Percentiles rank a stretch among this genome's conserved stretches.
These are phyloP conservation scores for Zoanthus sociatus DNA, from an alignment of 92 coral and sea anemone species.

Conservation along the genomic window DNA sequence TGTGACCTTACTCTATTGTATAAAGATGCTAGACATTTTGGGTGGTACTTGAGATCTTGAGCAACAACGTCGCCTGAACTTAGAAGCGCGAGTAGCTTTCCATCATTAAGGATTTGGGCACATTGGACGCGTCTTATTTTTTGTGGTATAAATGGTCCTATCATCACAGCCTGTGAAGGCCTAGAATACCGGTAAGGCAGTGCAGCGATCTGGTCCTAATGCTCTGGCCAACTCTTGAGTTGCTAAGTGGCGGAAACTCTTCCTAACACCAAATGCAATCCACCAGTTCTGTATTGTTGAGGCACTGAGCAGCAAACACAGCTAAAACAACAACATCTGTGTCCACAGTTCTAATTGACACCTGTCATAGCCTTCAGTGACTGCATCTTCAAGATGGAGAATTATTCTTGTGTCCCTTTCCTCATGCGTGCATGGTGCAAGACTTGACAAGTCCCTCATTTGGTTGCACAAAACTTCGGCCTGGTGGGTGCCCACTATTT, in stretches of 20 bases:
- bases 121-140: too few species aligned
- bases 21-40: not conserved
- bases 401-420: slow-evolving; percentile 69
- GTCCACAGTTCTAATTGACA: slow-evolving; percentile 20
- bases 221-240: slow-evolving; percentile 57
- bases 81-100: slow-evolving; percentile 51
- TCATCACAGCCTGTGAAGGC: slow-evolving; percentile 58
- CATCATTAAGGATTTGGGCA: slow-evolving; percentile 55
- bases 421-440: slow-evolving; percentile 70
- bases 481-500: slow-evolving; percentile 36
- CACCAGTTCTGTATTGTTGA: slow-evolving; percentile 31
- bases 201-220: slow-evolving; percentile 43
- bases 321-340: slow-evolving; percentile 60
- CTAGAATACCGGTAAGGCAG: slow-evolving; percentile 55
- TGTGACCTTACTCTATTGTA: not conserved
- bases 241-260: slow-evolving; percentile 46
- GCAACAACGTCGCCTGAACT: slow-evolving; percentile 62
- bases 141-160: too few species aligned
- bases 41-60: slow-evolving; percentile 54
- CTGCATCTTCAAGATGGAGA: slow-evolving; percentile 63
- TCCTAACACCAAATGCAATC: slow-evolving; percentile 58
- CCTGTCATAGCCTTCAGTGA: slow-evolving; percentile 51
- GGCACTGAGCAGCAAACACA: slow-evolving; percentile 50
- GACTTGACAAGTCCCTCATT: slow-evolving; percentile 27
- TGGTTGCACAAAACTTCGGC: slow-evolving; percentile 42